These are phyloP conservation scores for Heliconius erato DNA, from an alignment of 2,888 invertebrate genomes.

Conservation along the genomic window DNA sequence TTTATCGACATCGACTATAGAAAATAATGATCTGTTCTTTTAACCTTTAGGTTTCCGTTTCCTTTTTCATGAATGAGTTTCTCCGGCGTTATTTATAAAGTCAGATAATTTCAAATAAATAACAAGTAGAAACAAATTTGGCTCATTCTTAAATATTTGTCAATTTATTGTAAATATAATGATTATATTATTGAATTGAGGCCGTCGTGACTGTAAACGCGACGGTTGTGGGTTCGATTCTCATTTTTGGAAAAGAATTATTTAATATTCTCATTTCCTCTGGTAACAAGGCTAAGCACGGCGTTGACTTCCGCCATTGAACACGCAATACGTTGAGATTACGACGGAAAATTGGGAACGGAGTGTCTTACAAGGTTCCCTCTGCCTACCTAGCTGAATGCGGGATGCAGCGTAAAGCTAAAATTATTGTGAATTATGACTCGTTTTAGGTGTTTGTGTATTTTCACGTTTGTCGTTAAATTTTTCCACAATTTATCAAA, in stretches of 20 bases:
- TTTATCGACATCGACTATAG: constrained; percentile 29
- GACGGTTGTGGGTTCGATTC: no score
- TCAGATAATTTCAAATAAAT: constrained; percentile 35
- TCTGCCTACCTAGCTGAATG: no score
- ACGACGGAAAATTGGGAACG: no score
- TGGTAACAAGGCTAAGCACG: no score
- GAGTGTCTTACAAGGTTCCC: no score
- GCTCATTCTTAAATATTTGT: constrained; percentile 48
- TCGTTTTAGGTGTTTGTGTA: constrained; percentile 42
- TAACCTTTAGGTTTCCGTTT: not conserved
- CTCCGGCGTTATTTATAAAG: not conserved
- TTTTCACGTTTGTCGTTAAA: constrained; percentile 51
- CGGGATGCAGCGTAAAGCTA: no score
- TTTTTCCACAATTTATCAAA: constrained; percentile 63
- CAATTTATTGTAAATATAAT: constrained; percentile 53
- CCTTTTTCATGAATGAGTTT: not conserved
- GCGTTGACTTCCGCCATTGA: no score
- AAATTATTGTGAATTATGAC: no score
- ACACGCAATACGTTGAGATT: no score
- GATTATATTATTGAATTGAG: constrained; percentile 40
- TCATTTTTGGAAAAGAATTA: no score
- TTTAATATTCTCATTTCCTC: no score
- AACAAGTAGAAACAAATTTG: constrained; percentile 26
- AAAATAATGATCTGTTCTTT: not conserved
- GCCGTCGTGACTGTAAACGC: no score